phyloP scores from a whole-genome alignment of 2,113 vertebrate species.

The Chionis minor region DNA sequence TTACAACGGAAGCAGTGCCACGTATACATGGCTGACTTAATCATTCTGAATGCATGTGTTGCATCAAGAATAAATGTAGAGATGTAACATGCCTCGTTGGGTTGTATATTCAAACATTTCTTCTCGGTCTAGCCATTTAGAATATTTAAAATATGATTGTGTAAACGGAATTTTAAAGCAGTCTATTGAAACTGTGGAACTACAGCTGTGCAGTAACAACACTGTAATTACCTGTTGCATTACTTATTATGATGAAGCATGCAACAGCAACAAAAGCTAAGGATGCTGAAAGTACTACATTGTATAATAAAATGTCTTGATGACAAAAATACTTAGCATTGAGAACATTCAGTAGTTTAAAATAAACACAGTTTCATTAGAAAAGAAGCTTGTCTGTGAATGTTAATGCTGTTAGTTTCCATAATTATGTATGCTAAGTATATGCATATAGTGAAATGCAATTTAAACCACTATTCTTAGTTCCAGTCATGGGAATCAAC shows the following conservation, averaged over 20 bases:
- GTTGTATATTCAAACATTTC: neutral
- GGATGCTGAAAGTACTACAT: neutral
- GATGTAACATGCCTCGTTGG: rapidly evolving
- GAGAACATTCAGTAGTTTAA: neutral
- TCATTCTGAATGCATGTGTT: neutral
- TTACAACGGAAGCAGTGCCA: neutral
- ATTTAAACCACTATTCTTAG: neutral
- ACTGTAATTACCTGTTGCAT: neutral
- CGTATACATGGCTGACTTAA: neutral
- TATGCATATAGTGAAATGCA: neutral
- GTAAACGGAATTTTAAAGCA: neutral
- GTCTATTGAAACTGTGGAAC: neutral
- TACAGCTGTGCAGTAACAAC: neutral
- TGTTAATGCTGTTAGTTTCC: slow-evolving; percentile 4
- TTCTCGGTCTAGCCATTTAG: neutral
- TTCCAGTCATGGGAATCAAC: neutral
- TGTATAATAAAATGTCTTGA: neutral
- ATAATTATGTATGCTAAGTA: neutral
- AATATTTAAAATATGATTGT: neutral
- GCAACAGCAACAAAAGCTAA: neutral
- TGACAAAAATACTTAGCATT: neutral
- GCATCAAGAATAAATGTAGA: neutral
- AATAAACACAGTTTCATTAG: neutral
- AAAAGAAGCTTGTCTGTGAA: neutral
- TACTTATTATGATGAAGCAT: rapidly evolving